These are phyloP conservation scores for Micrastur ruficollis DNA, from an alignment of 2,797 vertebrate genomes.

Conservation along the genomic window DNA sequence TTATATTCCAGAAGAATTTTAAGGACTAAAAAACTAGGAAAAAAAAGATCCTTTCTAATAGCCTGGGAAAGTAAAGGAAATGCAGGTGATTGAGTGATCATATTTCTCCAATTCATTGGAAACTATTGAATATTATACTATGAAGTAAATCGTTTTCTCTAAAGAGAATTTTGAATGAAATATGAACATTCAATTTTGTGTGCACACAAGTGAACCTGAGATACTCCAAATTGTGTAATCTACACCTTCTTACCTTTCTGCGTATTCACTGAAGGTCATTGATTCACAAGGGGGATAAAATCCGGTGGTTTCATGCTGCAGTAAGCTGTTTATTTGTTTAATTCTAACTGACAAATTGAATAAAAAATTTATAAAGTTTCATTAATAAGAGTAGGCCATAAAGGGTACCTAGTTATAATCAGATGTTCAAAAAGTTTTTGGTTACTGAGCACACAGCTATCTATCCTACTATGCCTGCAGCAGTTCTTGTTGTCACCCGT, in stretches of 20 bases:
- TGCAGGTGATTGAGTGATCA: conserved; percentile 71
- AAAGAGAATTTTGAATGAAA: conserved; percentile 64
- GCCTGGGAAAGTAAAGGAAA: conserved; percentile 74
- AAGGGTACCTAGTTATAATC: neutral
- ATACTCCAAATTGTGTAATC: neutral
- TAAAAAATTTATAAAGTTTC: conserved; percentile 34
- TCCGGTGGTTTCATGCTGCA: neutral
- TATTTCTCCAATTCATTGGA: conserved; percentile 61
- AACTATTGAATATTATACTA: conserved; percentile 52
- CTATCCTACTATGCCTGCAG: neutral
- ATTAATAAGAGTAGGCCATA: conserved; percentile 13
- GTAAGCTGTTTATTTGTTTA: conserved; percentile 5
- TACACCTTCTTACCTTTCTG: neutral
- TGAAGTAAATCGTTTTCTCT: conserved; percentile 54
- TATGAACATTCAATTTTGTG: conserved; percentile 46
- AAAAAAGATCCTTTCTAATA: conserved; percentile 50
- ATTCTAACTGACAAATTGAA: conserved; percentile 22
- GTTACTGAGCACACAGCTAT: neutral
- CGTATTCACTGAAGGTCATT: neutral
- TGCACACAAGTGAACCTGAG: conserved; percentile 16
- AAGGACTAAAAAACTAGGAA: conserved; percentile 46
- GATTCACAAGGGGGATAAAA: conserved; percentile 10
- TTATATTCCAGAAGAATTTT: conserved; percentile 70
- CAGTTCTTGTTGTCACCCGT: neutral
- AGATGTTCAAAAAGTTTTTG: neutral